Base-by-base conservation (phyloP, 2,113 vertebrate genomes). In the Syngnathoides biaculeatus region DNA sequence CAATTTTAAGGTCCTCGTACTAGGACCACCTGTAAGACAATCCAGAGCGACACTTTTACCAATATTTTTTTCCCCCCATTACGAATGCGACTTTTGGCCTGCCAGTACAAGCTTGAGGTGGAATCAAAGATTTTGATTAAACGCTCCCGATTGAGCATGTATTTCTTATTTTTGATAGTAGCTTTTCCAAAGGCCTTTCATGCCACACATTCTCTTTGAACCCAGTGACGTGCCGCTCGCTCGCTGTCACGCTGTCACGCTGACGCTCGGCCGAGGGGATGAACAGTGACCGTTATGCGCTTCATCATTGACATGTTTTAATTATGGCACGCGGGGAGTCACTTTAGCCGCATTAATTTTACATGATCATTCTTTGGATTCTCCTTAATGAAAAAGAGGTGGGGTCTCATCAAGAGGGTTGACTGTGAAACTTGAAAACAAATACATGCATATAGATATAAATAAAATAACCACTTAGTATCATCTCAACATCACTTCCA, bases 221-320 rank as follows among this genome's bases (percentile, higher is more conserved):
- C 48, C 10, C n/a, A 2, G 48, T 52, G 20, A n/a, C 10, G 20
- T 52, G 20, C n/a, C 48, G 8, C 5, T n/a, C 9, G n/a, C 45
- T 48, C 48, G n/a, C 6, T 13, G 26, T 14, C 26, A 5, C 30
- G 45, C 80, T 80, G 78, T 86, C 81, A 84, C 68, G 61, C 63
- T 75, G 71, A 80, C 69, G 53, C 64, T 68, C 81, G 73, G 67
- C 62, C 48, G 55, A 81, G 79, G 75, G 64, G 79, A 79, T 77
- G 79, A 87, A 71, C 71, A 78, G 79, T 88, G 86, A 89, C 87
- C 83, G 90, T 89, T 89, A 88, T 82, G 83, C 69, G 50, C 79
- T 90, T 84, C 88, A 89, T 91, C 84, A 90, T 90, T 86, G 52
- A 88, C 78, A 81, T 80, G 66, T 75, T 86, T 86, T 83, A 84